Evolutionary conservation across 2,113 vertebrate genomes (phyloP).

Genomic region (Toxotes chatareus): DNA sequence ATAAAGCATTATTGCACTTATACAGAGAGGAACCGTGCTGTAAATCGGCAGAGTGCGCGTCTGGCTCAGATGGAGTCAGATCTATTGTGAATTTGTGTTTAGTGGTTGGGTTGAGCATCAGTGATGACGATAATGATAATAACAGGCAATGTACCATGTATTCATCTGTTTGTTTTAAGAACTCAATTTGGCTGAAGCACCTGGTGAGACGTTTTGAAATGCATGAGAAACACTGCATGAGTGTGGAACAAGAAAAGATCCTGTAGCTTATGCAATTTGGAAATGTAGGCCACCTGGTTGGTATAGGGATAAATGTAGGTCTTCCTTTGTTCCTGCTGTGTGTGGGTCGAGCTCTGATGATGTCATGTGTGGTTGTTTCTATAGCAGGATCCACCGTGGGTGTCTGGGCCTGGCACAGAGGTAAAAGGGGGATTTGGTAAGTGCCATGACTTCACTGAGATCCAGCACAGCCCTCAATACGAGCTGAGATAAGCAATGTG

Average conservation of each 20-base stretch:
- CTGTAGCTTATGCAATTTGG: slow-evolving; percentile 54
- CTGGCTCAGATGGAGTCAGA: slow-evolving; percentile 67
- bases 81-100: slow-evolving; percentile 65
- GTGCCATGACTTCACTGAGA: slow-evolving; percentile 44
- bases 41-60: slow-evolving; percentile 73
- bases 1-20: slow-evolving; percentile 78
- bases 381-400: slow-evolving; percentile 65
- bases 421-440: slow-evolving; percentile 44
- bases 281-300: slow-evolving; percentile 70
- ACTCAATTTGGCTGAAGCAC: slow-evolving; percentile 53
- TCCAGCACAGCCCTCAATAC: slow-evolving; percentile 46
- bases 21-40: slow-evolving; percentile 60
- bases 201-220: slow-evolving; percentile 51
- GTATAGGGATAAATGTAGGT: slow-evolving; percentile 64
- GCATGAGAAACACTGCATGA: slow-evolving; percentile 32
- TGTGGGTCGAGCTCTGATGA: slow-evolving; percentile 76
- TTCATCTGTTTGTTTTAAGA: slow-evolving; percentile 73
- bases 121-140: slow-evolving; percentile 63
- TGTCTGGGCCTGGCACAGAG: slow-evolving; percentile 54
- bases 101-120: slow-evolving; percentile 63
- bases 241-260: slow-evolving; percentile 34
- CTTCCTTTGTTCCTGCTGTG: slow-evolving; percentile 68
- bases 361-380: slow-evolving; percentile 62
- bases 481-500: slow-evolving; percentile 31
- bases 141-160: slow-evolving; percentile 72